Percentiles rank a stretch among this genome's conserved stretches.
These are phyloP conservation scores for Drosophila virilis DNA, from an alignment of 1,140 invertebrate genomes.

Conservation along the genomic window DNA sequence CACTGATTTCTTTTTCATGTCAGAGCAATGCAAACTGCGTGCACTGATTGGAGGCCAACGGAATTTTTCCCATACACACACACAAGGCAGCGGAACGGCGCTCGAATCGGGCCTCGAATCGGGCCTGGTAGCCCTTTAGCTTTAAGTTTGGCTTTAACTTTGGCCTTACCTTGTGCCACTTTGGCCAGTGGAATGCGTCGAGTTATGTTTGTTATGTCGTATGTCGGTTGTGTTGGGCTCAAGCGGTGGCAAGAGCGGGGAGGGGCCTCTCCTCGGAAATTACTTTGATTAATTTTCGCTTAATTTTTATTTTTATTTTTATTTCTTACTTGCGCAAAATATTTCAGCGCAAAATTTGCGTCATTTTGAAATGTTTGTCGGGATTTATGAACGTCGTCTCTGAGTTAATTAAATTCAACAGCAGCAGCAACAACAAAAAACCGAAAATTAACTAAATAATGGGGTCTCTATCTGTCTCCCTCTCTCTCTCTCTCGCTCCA, in stretches of 20 bases:
- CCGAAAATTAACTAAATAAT: conserved; percentile 76
- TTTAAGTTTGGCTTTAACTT: conserved; percentile 21
- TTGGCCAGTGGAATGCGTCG: conserved; percentile 70
- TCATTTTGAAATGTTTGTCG: conserved; percentile 73
- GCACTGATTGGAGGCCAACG: conserved; percentile 78
- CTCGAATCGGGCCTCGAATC: conserved; percentile 17
- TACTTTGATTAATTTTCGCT: conserved; percentile 82
- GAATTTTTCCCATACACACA: conserved; percentile 76
- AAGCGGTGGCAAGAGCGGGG: conserved; percentile 2
- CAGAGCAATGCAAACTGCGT: conserved; percentile 75
- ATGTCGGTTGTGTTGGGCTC: conserved; percentile 24
- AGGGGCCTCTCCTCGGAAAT: conserved; percentile 46
- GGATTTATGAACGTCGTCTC: conserved; percentile 72
- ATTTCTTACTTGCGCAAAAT: conserved; percentile 75
- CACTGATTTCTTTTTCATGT: conserved; percentile 83
- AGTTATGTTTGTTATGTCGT: conserved; percentile 76
- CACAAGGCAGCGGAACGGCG: conserved; percentile 12
- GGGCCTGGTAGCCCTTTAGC: conserved; percentile 28
- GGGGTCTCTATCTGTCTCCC: conserved; percentile 21
- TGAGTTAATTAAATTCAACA: conserved; percentile 71
- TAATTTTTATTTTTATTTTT: conserved; percentile 83
- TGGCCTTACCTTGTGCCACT: conserved; percentile 74
- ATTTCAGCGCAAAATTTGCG: conserved; percentile 70
- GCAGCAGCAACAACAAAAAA: conserved; percentile 29
- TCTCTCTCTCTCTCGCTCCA: not conserved